Evolutionary conservation across 2,888 invertebrate genomes (phyloP), one percentile per base, ranked within the genome.

Genomic region (Hofmannophila pseudospretella): DNA sequence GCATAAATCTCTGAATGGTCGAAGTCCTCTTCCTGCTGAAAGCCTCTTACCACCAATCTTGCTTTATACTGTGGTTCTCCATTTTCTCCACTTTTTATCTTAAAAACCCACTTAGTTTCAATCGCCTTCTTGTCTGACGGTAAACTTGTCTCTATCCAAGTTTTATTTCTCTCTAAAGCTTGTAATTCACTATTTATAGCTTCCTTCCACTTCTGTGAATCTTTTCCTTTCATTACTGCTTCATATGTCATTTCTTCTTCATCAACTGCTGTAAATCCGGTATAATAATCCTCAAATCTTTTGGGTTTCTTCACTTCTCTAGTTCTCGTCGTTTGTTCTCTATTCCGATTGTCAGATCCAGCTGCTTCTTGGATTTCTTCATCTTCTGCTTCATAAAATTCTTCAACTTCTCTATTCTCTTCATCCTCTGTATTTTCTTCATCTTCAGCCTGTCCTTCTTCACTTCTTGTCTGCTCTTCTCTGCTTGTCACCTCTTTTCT

Each of bases 21-120:
- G n/a, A 44, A 22, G 1, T 9, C 1, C 31, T 41, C 41, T 11
- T 32, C 4, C 10, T 49, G 49, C 7, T 51, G 38, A 32, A 49
- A 46, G 0, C 45, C 46, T 14, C 42, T 29, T 1, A 48, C 49
- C 2, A 52, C 52, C 19, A 54, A 16, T 1, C 50, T 41, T 3
- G 54, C 52, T 32, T 52, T 52, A 38, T 53, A 46, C 11, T 31
- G n/a, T n/a, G 13, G 1, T 32, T 4, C 20, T 27, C 22, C 25
- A 9, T n/a, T n/a, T 23, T 28, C 31, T 10, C 2, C 9, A n/a
- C 30, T 25, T 13, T 55, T 53, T 1, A 50, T 34, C 29, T 48
- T 53, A 39, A 57, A 58, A 0, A 58, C 54, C 56, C 52, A 57
- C 26, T 60, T 58, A 29, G 40, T 49, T 36, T 31, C 44, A 2